Evolutionary conservation across 2,113 vertebrate genomes (phyloP).

Genomic region (Nerophis ophidion): DNA sequence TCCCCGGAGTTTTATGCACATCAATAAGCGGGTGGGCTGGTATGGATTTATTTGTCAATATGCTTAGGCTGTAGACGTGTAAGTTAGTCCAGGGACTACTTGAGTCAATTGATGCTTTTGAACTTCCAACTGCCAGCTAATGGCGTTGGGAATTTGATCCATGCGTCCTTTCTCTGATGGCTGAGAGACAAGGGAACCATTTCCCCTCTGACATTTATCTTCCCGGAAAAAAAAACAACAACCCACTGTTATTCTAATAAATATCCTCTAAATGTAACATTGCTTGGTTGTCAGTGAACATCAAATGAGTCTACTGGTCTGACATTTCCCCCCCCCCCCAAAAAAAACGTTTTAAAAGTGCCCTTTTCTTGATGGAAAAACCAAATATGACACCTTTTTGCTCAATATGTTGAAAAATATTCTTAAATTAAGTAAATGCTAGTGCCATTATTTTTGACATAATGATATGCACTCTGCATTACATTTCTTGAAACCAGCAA

Average conservation of each 20-base stretch:
- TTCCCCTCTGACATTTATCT: neutral
- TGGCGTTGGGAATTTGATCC: constrained; percentile 24
- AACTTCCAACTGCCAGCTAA: constrained; percentile 24
- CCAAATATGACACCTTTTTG: too few species aligned
- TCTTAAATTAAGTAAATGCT: too few species aligned
- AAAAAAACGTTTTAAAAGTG: too few species aligned
- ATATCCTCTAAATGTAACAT: neutral
- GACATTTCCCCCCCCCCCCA: too few species aligned
- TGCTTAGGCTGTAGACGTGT: constrained; percentile 34
- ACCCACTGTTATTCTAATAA: neutral
- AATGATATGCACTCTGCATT: too few species aligned
- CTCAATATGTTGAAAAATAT: too few species aligned
- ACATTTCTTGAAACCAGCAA: too few species aligned
- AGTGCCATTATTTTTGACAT: too few species aligned
- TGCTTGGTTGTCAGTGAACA: neutral
- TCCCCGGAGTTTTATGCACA: constrained; percentile 27
- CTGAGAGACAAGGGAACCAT: constrained; percentile 4
- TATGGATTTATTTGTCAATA: constrained; percentile 53
- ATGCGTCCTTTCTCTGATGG: neutral
- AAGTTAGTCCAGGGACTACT: constrained; percentile 49
- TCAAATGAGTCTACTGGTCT: too few species aligned
- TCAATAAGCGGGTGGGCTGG: constrained; percentile 43
- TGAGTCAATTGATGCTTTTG: constrained; percentile 43
- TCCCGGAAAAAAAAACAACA: neutral
- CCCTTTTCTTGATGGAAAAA: too few species aligned